phyloP scores from a whole-genome alignment of 2,888 invertebrate species.

The Idaea biselata region DNA sequence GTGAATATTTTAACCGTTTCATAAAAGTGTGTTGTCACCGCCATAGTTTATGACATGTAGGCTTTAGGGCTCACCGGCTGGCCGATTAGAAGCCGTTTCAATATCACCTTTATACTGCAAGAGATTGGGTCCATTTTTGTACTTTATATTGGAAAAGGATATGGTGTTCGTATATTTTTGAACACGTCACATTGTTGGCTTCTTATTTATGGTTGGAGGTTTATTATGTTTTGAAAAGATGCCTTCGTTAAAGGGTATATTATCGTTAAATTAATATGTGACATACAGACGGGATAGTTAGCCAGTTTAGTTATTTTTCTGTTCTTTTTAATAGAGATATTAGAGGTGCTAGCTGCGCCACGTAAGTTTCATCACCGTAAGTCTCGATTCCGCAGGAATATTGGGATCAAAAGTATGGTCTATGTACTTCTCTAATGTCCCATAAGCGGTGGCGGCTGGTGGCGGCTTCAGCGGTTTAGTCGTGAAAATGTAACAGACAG shows the following conservation, averaged over 20 bases:
- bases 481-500: too few species aligned
- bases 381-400: too few species aligned
- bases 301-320: too few species aligned
- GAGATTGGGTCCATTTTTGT: not conserved
- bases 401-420: too few species aligned
- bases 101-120: not conserved
- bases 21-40: not conserved
- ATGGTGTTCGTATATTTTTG: not conserved
- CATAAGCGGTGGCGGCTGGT: too few species aligned
- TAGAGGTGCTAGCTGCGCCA: too few species aligned
- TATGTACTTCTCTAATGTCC: too few species aligned
- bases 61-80: not conserved
- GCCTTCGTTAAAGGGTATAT: not conserved
- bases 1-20: slow-evolving; percentile 1
- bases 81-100: not conserved
- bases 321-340: too few species aligned
- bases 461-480: too few species aligned
- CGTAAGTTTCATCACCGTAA: too few species aligned
- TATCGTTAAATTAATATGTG: not conserved
- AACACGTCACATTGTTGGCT: not conserved
- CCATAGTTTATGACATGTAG: not conserved
- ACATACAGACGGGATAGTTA: not conserved
- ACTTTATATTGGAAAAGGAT: not conserved
- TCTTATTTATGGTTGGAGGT: not conserved
- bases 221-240: not conserved